A percentile compares a stretch with the other conserved stretches of the same genome.
These are phyloP conservation scores for Phragmatobia fuliginosa DNA, from an alignment of 2,888 invertebrate genomes.

Conservation along the genomic window DNA sequence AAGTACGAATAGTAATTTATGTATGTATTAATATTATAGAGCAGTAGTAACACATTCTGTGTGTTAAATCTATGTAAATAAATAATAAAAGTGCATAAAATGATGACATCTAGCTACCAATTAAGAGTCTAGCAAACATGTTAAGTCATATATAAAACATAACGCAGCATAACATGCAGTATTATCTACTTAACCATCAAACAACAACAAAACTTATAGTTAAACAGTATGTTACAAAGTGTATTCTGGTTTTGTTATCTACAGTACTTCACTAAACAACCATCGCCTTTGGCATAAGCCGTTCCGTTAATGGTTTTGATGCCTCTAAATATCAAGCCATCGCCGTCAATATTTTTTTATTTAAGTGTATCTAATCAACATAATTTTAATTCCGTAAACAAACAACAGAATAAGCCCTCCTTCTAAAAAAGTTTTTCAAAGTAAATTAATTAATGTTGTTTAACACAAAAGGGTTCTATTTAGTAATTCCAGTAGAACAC, in stretches of 20 bases:
- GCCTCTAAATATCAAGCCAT: neutral
- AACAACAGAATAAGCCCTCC: neutral
- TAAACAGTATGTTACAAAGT: neutral
- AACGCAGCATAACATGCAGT: neutral
- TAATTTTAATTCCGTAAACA: neutral
- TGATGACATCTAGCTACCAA: neutral
- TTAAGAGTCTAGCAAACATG: neutral
- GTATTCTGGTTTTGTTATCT: neutral
- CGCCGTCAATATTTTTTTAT: neutral
- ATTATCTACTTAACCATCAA: neutral
- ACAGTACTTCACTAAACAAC: neutral
- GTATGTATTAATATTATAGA: no score
- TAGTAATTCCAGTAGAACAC: conserved; percentile 15
- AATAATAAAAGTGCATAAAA: no score
- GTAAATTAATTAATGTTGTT: conserved; percentile 18
- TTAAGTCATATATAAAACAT: neutral
- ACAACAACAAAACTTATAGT: neutral
- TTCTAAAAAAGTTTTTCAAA: conserved; percentile 4
- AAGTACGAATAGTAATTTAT: no score
- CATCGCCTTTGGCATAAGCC: neutral
- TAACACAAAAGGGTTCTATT: conserved; percentile 19
- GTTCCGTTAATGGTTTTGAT: neutral
- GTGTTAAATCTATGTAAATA: no score
- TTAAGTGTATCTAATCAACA: neutral
- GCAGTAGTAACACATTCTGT: no score